A percentile compares a stretch with the other conserved stretches of the same genome.
These are phyloP conservation scores for Crenichthys baileyi DNA, from an alignment of 2,797 vertebrate genomes.

Conservation along the genomic window DNA sequence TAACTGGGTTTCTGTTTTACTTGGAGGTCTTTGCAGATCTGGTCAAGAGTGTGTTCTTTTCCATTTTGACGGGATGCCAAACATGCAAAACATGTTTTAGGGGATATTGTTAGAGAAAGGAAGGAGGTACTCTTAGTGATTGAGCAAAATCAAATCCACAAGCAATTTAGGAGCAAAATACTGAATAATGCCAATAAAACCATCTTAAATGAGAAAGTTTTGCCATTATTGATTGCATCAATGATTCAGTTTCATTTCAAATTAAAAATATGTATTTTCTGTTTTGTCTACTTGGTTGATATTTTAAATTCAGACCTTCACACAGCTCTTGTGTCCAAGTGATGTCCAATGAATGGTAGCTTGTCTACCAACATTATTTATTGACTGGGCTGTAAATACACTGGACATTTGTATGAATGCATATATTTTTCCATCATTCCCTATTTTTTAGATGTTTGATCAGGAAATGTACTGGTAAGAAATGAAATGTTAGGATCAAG, in stretches of 20 bases:
- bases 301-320: conserved; percentile 5
- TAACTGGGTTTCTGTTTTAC: conserved; percentile 64
- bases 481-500: not conserved
- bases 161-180: conserved; percentile 20
- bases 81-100: conserved; percentile 42
- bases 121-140: not conserved
- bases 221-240: not conserved
- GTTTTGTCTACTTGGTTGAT: conserved; percentile 26
- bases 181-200: conserved; percentile 11
- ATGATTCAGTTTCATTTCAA: conserved; percentile 29
- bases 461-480: not conserved
- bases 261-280: conserved; percentile 25
- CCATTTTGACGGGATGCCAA: conserved; percentile 58
- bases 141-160: not conserved
- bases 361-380: conserved; percentile 20
- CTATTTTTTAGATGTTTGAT: not conserved
- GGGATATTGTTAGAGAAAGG: conserved; percentile 31
- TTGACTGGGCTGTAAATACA: conserved; percentile 7
- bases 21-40: conserved; percentile 62
- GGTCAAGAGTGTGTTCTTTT: conserved; percentile 26
- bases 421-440: not conserved
- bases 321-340: conserved; percentile 46
- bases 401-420: not conserved
- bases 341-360: conserved; percentile 20
- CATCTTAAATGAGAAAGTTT: conserved; percentile 30